Evolutionary conservation across 2,113 vertebrate genomes (phyloP), one percentile per base, ranked within the genome.

Genomic region (Indicator indicator): DNA sequence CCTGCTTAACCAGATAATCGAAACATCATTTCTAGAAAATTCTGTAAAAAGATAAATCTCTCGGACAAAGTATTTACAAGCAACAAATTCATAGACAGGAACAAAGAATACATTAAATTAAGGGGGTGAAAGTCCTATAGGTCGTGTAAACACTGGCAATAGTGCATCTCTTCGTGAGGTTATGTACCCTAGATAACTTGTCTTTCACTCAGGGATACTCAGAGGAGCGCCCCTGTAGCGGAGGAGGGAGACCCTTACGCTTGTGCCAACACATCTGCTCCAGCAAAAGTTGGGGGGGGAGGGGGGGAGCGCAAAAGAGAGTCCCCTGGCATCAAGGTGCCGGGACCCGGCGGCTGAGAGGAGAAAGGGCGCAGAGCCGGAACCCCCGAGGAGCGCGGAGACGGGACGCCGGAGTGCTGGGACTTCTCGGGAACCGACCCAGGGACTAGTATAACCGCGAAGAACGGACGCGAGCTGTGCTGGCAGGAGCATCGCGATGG

Each of bases 1-100:
- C 96, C 97, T 98, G 97, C 95, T 97, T 91, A 95, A 95, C 96
- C 93, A 96, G 89, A 95, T 98, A 92, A 94, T 97, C 88, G 96
- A 97, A 97, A 97, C 80, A 74, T 89, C 96, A 90, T 97, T 95
- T 97, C 97, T 98, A 98, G 97, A 98, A 98, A 96, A 98, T 97
- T 97, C 93, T 97, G 95, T 98, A 98, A 97, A 98, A 98, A 98
- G 98, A 98, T 98, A 98, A 98, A 98, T 97, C 98, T 98, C 97
- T 98, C 44, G 59, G 95, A 97, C 97, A 95, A 97, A 98, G 93
- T 98, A 98, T 98, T 98, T 98, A 98, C 98, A 98, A 96, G 95
- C 97, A 97, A 97, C 97, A 96, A 97, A 98, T 96, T 96, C 96
- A 97, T 89, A 96, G 95, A 97, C 93, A 94, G 48, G 40, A 96